A percentile compares a stretch with the other conserved stretches of the same genome.
Evolutionary conservation across 2,888 invertebrate species (phyloP).

Genomic region (Hypselothyrea guttata): DNA sequence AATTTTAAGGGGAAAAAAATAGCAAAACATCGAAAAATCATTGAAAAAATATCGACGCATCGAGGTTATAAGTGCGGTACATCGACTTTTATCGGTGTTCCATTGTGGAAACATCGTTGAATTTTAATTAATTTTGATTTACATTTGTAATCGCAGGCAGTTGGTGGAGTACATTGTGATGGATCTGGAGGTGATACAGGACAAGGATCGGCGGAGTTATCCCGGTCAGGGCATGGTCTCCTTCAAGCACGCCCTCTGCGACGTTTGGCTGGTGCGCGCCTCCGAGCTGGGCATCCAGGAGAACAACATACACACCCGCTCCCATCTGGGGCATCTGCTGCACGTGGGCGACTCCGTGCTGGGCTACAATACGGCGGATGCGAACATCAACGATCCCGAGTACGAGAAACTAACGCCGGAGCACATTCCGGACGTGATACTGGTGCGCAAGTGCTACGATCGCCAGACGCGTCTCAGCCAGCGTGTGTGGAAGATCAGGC

Average conservation of each 20-base stretch:
- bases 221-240: slow-evolving; percentile 95
- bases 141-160: slow-evolving; percentile 95
- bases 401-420: slow-evolving; percentile 90
- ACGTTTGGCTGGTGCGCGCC: slow-evolving; percentile 95
- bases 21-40: too few relatives aligned
- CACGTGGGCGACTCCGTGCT: slow-evolving; percentile 96
- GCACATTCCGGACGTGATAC: slow-evolving; percentile 92
- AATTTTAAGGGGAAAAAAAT: too few relatives aligned
- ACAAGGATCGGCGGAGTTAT: slow-evolving; percentile 88
- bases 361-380: slow-evolving; percentile 94
- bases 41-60: too few relatives aligned
- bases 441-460: slow-evolving; percentile 96
- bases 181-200: slow-evolving; percentile 88
- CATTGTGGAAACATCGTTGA: too few relatives aligned
- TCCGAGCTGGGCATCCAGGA: slow-evolving; percentile 92
- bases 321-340: slow-evolving; percentile 96
- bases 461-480: slow-evolving; percentile 87
- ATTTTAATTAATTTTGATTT: too few relatives aligned
- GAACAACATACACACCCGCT: slow-evolving; percentile 91
- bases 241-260: slow-evolving; percentile 93
- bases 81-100: too few relatives aligned
- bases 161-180: slow-evolving; percentile 96
- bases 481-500: slow-evolving; percentile 95
- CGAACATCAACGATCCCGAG: slow-evolving; percentile 94
- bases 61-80: too few relatives aligned